These are phyloP conservation scores for Trissolcus basalis DNA, from an alignment of 1,140 invertebrate species.

Conservation along the genomic window DNA sequence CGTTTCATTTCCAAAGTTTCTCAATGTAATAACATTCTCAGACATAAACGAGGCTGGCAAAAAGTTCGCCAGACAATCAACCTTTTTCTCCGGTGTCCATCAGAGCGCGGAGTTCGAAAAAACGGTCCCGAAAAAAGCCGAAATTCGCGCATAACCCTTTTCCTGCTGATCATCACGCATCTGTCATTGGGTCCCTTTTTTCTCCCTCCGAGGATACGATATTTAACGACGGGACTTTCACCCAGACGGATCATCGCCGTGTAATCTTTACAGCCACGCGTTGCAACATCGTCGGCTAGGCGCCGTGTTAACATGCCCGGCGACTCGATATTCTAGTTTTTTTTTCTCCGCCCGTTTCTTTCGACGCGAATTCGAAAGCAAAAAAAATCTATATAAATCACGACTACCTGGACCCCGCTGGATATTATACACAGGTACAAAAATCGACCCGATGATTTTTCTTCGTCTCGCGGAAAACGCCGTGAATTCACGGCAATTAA, in stretches of 20 bases:
- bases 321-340: slow-evolving; percentile 55
- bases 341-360: slow-evolving; percentile 21
- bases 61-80: slow-evolving; percentile 5
- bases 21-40: neutral
- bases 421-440: neutral
- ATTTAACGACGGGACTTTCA: slow-evolving; percentile 55
- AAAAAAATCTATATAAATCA: slow-evolving; percentile 18
- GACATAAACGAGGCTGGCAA: neutral
- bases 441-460: neutral
- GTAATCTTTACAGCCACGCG: slow-evolving; percentile 55
- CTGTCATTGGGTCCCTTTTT: slow-evolving; percentile 41
- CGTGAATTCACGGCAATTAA: neutral
- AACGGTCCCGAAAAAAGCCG: neutral
- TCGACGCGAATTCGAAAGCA: slow-evolving; percentile 28
- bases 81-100: neutral
- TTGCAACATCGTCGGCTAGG: slow-evolving; percentile 56
- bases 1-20: slow-evolving; percentile 2
- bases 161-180: slow-evolving; percentile 20
- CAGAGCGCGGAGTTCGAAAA: neutral
- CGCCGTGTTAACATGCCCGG: slow-evolving; percentile 50
- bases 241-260: slow-evolving; percentile 43
- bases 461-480: neutral
- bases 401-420: slow-evolving; percentile 18
- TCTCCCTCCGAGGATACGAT: slow-evolving; percentile 16
- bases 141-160: slow-evolving; percentile 30